These are phyloP conservation scores for Zaprionus bogoriensis DNA, from an alignment of 2,888 invertebrate genomes.

Conservation along the genomic window DNA sequence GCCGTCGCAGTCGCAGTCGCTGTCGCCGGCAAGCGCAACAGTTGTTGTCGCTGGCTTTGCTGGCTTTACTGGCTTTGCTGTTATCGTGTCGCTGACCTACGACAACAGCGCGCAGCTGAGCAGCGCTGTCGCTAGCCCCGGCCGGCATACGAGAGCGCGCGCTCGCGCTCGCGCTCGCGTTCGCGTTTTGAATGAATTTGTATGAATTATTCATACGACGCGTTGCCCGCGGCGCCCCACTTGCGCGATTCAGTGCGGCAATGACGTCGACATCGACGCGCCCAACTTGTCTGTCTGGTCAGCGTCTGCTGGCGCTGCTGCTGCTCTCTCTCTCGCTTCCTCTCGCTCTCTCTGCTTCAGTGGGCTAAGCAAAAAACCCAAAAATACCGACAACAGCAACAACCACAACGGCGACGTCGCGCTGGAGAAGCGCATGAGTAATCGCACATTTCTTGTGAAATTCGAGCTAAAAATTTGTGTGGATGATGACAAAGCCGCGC, in stretches of 20 bases:
- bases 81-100: slow-evolving; percentile 70
- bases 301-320: slow-evolving; percentile 22
- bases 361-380: slow-evolving; percentile 51
- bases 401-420: too few relatives aligned
- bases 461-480: slow-evolving; percentile 55
- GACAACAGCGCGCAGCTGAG: slow-evolving; percentile 42
- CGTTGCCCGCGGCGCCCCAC: slow-evolving; percentile 40
- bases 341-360: background rate
- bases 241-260: slow-evolving; percentile 42
- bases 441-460: slow-evolving; percentile 74
- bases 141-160: slow-evolving; percentile 9
- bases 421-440: slow-evolving; percentile 60
- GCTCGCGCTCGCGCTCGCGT: background rate
- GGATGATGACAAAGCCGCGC: slow-evolving; percentile 47
- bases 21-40: background rate
- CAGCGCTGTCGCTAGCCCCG: slow-evolving; percentile 10
- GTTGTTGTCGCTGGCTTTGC: slow-evolving; percentile 7
- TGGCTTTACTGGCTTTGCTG: slow-evolving; percentile 18
- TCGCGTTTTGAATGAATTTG: slow-evolving; percentile 54
- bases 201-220: slow-evolving; percentile 68
- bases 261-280: slow-evolving; percentile 36
- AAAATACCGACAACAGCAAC: slow-evolving; percentile 12
- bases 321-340: background rate
- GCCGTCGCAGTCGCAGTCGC: background rate
- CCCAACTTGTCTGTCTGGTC: slow-evolving; percentile 46